Base-by-base conservation (phyloP, 1,140 invertebrate species). In the Penaeus chinensis region DNA sequence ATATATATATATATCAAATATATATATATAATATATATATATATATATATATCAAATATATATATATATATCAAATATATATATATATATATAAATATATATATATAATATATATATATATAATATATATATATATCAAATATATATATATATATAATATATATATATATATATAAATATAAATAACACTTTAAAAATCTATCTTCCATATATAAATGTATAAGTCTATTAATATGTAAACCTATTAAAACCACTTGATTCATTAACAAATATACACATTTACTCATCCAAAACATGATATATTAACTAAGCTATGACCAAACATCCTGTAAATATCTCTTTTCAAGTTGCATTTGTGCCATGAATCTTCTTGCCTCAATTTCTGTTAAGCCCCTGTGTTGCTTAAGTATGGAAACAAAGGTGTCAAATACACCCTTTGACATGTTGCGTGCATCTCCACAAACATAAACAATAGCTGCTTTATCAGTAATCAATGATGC, bases 371-470 rank as follows among this genome's bases (percentile, higher is more conserved):
- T 87, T 19, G 89, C 89, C n/a, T 87, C 47, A n/a, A 69, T 22
- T 76, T 89, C 82, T 22, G 85, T 66, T 2, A 83, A 62, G 42
- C 92, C 88, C 84, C 92, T 91, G 87, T 92, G 86, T 89, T 93
- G 91, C 61, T 92, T 90, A 47, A 96, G 90, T 89, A 94, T 93
- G 27, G 93, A 89, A n/a, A 92, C 90, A 8, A 97, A 92, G 2
- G 93, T 92, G 32, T 94, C 93, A 85, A 93, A 93, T 3, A 97
- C 95, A 91, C 95, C 93, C 89, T 94, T 94, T 0, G 94, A 94
- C 94, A 97, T 96, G 85, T 93, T 94, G 88, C 94, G 95, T 22
- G 95, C 94, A 93, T 96, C 96, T 19, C 96, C 96, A 92, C 96
- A 96, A 8, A 97, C 92, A 92, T 94, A 97, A n/a, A 97, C 91